Percentiles rank a stretch among this genome's conserved stretches.
phyloP scores from a whole-genome alignment of 2,113 vertebrate genomes.

The Nesogale talazaci region DNA sequence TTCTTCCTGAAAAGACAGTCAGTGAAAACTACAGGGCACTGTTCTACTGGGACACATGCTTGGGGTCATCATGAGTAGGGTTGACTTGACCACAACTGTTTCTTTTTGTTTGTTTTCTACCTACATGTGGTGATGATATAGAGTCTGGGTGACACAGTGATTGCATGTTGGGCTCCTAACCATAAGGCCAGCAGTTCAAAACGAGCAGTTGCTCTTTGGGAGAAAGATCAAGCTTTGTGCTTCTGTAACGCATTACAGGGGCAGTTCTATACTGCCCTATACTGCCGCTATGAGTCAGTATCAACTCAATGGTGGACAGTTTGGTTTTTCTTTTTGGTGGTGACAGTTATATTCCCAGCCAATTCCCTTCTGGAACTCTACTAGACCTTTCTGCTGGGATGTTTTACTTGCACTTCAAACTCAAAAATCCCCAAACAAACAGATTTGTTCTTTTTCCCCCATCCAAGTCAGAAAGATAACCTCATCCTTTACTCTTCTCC shows the following conservation, averaged over 20 bases:
- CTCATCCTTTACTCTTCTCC: neutral
- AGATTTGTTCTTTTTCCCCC: neutral
- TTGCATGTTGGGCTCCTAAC: too few relatives aligned
- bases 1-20: neutral
- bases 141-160: too few relatives aligned
- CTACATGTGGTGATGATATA: neutral
- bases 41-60: neutral
- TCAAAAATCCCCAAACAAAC: neutral
- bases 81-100: neutral
- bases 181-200: too few relatives aligned
- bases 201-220: too few relatives aligned
- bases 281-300: too few relatives aligned
- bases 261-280: too few relatives aligned
- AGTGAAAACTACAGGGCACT: neutral
- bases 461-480: neutral
- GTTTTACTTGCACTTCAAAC: neutral
- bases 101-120: neutral
- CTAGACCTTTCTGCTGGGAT: neutral
- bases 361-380: neutral
- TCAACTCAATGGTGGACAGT: too few relatives aligned
- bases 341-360: neutral
- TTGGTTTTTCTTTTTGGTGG: too few relatives aligned
- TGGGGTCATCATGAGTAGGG: neutral
- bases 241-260: too few relatives aligned
- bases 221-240: too few relatives aligned